A percentile compares a stretch with the other conserved stretches of the same genome.
phyloP scores from a whole-genome alignment of 2,113 vertebrate genomes.

The Xenotilapia caudafasciata region DNA sequence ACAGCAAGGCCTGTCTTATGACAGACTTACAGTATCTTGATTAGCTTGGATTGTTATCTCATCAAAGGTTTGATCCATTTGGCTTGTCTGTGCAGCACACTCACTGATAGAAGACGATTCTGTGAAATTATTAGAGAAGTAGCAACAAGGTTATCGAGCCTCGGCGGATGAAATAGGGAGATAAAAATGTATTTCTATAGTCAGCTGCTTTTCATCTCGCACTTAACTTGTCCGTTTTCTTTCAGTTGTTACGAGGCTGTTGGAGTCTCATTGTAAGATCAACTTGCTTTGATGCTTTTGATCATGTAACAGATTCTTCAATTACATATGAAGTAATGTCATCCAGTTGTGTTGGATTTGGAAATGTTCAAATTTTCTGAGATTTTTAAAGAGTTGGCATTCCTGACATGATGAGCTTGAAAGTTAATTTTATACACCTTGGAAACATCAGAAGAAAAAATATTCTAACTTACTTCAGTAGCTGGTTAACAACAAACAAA shows the following conservation, averaged over 20 bases:
- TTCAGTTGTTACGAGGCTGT: background rate
- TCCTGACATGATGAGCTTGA: background rate
- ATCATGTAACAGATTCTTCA: background rate
- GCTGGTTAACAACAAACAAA: background rate
- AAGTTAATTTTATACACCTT: background rate
- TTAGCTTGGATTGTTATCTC: slow-evolving; percentile 35
- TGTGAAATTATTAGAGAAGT: background rate
- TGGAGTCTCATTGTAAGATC: background rate
- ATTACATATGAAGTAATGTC: background rate
- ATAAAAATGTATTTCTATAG: background rate
- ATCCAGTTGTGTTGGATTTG: background rate
- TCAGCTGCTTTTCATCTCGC: background rate
- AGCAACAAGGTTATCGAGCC: background rate
- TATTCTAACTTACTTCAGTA: background rate
- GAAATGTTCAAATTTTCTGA: background rate
- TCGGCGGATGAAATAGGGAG: background rate
- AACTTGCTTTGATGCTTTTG: background rate
- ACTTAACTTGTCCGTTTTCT: background rate
- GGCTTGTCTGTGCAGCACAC: background rate
- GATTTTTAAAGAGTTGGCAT: background rate
- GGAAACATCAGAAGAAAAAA: background rate
- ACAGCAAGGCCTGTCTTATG: background rate
- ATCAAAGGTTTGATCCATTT: slow-evolving; percentile 17
- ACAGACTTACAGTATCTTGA: slow-evolving; percentile 13
- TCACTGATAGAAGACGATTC: background rate